Evolutionary conservation across 2,888 invertebrate genomes (phyloP), one percentile per base, ranked within the genome.

Genomic region (Molanna angustata): DNA sequence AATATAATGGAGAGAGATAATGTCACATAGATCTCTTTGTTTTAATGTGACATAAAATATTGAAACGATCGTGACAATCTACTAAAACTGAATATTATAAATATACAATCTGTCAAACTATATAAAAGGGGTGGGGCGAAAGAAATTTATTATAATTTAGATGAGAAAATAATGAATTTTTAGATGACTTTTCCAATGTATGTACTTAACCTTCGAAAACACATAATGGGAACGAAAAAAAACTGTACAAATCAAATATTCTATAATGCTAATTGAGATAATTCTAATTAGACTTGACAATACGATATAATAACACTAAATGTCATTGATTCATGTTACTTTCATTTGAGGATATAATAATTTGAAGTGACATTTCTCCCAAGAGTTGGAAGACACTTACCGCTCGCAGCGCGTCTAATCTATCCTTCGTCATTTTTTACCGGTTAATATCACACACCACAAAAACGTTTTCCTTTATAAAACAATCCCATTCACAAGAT

Each of bases 331-430:
- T 44, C 31, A 35, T 37, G 42, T 18, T 39, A 22, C 42, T 53
- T 52, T 53, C 43, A 49, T 43, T 43, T 31, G 45, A 37, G 39
- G 53, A 43, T 53, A 44, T 20, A 35, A 45, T 18, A 52, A 49
- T 44, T 35, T 43, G 31, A 52, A 49, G 39, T 49, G 53, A 52
- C 53, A 53, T 44, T 49, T 49, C 18, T 35, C 43, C 43, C 41
- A 46, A 18, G 20, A 44, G 35, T 18, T 43, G 35, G 21, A 35
- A 31, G 18, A 37, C 51, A 73, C 88, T 85, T 80, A 90, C 91
- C 85, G 93, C 93, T 82, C 91, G 91, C 69, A 94, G 85, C 77
- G 93, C 94, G 81, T 92, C 92, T 84, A 94, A 87, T 87, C 93
- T 92, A 84, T 94, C 94, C 86, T 94, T 94, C 80, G 93, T 93